Evolutionary conservation across 2,113 vertebrate species (phyloP).

Genomic region (Clarias gariepinus): DNA sequence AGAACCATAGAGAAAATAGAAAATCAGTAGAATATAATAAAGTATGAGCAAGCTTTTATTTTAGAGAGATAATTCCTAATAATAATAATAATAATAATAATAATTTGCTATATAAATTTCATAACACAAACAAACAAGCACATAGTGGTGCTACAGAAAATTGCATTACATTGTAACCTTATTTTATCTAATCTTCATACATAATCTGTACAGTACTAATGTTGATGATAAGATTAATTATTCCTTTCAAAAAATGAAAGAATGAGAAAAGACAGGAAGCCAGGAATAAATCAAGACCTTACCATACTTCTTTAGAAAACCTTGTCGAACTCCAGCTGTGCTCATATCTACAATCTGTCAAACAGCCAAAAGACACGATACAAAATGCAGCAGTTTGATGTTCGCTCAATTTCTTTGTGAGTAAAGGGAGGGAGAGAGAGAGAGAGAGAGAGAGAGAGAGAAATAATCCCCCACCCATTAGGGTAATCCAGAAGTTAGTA

Average conservation of each 20-base stretch:
- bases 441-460: slow-evolving; percentile 25
- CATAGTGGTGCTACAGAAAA: not conserved
- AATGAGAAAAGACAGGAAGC: not conserved
- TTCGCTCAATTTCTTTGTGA: slow-evolving; percentile 29
- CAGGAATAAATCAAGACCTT: slow-evolving; percentile 38
- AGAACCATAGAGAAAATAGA: not conserved
- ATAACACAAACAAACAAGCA: not conserved
- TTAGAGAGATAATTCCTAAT: not conserved
- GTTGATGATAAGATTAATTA: not conserved
- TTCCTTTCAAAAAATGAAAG: not conserved
- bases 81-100: not conserved
- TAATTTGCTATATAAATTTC: not conserved
- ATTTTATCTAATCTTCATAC: not conserved
- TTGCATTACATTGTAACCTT: not conserved
- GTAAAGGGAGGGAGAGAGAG: slow-evolving; percentile 14
- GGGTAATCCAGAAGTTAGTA: slow-evolving; percentile 56
- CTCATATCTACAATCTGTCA: slow-evolving; percentile 66
- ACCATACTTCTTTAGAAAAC: slow-evolving; percentile 82
- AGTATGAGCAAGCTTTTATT: not conserved
- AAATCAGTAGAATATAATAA: not conserved
- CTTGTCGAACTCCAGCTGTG: slow-evolving; percentile 69
- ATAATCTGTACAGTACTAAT: not conserved
- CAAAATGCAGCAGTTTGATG: slow-evolving; percentile 48
- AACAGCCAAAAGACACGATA: slow-evolving; percentile 54
- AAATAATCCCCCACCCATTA: slow-evolving; percentile 64